phyloP scores from a whole-genome alignment of 2,797 vertebrate genomes.

The Carduelis carduelis region DNA sequence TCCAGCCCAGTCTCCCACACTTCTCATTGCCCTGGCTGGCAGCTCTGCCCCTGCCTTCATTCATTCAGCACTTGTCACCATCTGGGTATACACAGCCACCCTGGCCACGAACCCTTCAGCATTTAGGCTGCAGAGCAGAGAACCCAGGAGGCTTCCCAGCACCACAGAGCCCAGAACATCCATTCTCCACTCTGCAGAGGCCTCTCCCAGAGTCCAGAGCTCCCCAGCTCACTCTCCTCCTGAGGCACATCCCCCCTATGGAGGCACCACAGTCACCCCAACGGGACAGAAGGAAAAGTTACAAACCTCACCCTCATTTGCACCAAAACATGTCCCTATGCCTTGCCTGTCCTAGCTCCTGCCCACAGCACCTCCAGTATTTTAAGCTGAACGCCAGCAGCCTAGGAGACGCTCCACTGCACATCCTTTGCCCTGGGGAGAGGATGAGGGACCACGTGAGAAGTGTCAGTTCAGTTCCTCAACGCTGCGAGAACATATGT shows the following conservation, averaged over 20 bases:
- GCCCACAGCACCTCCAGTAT: not conserved
- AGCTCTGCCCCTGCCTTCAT: not conserved
- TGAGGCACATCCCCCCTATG: not conserved
- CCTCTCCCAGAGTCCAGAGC: not conserved
- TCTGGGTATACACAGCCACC: not conserved
- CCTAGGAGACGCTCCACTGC: not conserved
- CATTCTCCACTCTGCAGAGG: not conserved
- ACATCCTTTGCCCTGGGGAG: constrained; percentile 13
- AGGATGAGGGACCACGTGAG: not conserved
- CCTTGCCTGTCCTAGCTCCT: not conserved
- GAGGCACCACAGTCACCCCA: not conserved
- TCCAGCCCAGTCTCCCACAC: not conserved
- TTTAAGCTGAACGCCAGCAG: not conserved
- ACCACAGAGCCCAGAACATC: not conserved
- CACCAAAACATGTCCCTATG: not conserved
- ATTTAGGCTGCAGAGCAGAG: not conserved
- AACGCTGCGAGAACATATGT: constrained; percentile 6
- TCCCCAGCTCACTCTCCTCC: not conserved
- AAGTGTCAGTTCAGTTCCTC: not conserved
- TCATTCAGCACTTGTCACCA: not conserved
- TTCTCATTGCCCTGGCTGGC: not conserved
- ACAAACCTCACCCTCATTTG: not conserved
- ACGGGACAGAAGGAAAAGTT: not conserved
- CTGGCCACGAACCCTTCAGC: not conserved
- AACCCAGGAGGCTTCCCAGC: not conserved